Conservation (phyloP, 2,113 vertebrate genomes). For the Menidia beryllina region DNA sequence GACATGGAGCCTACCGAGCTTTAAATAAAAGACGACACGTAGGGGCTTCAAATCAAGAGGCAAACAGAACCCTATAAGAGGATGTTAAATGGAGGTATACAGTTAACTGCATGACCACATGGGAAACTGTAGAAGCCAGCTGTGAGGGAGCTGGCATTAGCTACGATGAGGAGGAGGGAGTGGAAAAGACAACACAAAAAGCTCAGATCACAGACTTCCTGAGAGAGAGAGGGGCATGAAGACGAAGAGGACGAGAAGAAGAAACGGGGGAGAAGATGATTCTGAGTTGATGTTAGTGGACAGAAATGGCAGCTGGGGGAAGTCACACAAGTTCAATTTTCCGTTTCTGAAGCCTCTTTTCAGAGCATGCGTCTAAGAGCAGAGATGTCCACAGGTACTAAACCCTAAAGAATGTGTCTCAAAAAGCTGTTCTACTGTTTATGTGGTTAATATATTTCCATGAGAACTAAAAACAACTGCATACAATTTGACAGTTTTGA, state of each 20-base stretch:
- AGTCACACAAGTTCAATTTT: conserved; percentile 3
- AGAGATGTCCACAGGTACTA: conserved; percentile 37
- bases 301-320: conserved; percentile 7
- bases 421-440: not conserved
- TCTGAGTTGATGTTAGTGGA: conserved; percentile 20
- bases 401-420: conserved; percentile 21
- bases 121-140: conserved; percentile 77
- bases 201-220: conserved; percentile 49
- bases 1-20: conserved; percentile 41
- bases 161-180: conserved; percentile 79
- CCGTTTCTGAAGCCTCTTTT: conserved; percentile 11
- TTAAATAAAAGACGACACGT: conserved; percentile 38
- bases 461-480: not conserved
- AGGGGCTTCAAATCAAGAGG: conserved; percentile 22
- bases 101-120: conserved; percentile 34
- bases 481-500: conserved; percentile 4
- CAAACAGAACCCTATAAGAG: conserved; percentile 9
- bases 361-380: conserved; percentile 5
- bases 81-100: conserved; percentile 37
- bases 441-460: not conserved
- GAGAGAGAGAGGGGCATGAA: conserved; percentile 10
- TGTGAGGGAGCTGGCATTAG: conserved; percentile 81
- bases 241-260: not conserved
- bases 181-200: conserved; percentile 76
- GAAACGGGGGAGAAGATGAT: not conserved